A percentile compares a stretch with the other conserved stretches of the same genome.
Conservation (phyloP, 2,888 invertebrate species). For the Drosophila ezoana region DNA sequence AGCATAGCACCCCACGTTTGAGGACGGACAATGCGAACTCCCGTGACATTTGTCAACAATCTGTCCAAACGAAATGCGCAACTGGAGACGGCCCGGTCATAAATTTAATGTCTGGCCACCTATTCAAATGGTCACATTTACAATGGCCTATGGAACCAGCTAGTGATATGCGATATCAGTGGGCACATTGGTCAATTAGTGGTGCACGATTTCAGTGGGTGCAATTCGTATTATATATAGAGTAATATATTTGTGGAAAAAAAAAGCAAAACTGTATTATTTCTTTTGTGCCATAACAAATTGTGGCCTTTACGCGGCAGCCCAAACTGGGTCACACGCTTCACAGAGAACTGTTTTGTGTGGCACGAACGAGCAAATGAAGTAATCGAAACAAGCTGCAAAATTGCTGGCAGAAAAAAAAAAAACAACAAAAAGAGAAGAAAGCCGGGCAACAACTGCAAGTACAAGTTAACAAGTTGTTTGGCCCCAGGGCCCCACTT, state of each 20-base stretch:
- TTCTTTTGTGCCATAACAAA: slow-evolving; percentile 49
- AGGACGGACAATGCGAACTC: slow-evolving; percentile 46
- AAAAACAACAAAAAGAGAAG: slow-evolving; percentile 12
- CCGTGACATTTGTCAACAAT: slow-evolving; percentile 71
- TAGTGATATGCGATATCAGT: slow-evolving; percentile 55
- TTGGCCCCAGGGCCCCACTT: slow-evolving; percentile 62
- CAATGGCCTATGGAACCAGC: slow-evolving; percentile 18
- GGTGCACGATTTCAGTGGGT: slow-evolving; percentile 47
- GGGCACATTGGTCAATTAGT: slow-evolving; percentile 45
- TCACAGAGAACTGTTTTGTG: slow-evolving; percentile 25
- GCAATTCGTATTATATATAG: slow-evolving; percentile 14
- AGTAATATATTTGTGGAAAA: slow-evolving; percentile 24
- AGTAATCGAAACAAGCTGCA: slow-evolving; percentile 66
- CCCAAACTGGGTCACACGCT: slow-evolving; percentile 52
- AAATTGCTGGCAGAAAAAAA: slow-evolving; percentile 25
- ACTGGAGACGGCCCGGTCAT: slow-evolving; percentile 49
- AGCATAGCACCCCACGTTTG: slow-evolving; percentile 59
- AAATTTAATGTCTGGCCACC: slow-evolving; percentile 51
- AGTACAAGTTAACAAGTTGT: slow-evolving; percentile 72
- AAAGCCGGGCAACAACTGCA: slow-evolving; percentile 28
- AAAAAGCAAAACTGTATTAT: slow-evolving; percentile 34
- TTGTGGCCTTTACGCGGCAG: slow-evolving; percentile 35
- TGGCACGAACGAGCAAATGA: slow-evolving; percentile 52
- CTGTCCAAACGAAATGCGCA: slow-evolving; percentile 59
- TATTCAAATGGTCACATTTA: slow-evolving; percentile 43